Evolutionary conservation across 2,888 invertebrate species (phyloP), one percentile per base, ranked within the genome.

Genomic region (Drepanosiphum platanoidis): DNA sequence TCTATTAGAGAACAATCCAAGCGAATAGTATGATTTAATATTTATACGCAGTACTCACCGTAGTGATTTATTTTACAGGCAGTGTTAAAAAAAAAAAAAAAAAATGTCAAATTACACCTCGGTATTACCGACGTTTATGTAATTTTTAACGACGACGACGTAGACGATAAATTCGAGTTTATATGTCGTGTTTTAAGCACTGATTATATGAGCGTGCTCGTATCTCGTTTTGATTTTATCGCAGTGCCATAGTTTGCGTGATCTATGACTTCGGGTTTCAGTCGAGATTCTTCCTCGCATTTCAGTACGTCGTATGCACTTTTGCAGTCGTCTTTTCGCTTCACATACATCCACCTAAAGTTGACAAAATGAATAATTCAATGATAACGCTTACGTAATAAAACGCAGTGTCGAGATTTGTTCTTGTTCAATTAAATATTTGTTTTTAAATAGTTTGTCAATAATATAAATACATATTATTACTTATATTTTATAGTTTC

Each of bases 321-420:
- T 68, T 46, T 22, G 5, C 11, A n/a, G 22, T 71, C 39, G 27
- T 1, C 15, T 70, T 52, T 80, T 70, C 66, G 66, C 42, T 42
- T 32, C 42, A 46, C 13, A 13, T 79, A 66, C 42, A 79, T 22
- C 78, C 78, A 79, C 32, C 78, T 79, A 66, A 66, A 66, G 8
- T 39, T 0, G 61, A 22, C 2, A 61, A 61, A 39, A 8, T 36
- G 8, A 18, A 27, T n/a, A 36, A 27, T 3, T 39, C 18, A 52
- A 77, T 2, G 13, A 27, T 36, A 9, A 46, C 30, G 9, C n/a
- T 36, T 9, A 15, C 27, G 61, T 18, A 8, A n/a, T 9, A n/a
- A 1, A 61, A 2, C 4, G 3, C 18, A n/a, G 1, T 15, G 3
- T 4, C 15, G 9, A 5, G 9, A 61, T 27, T 2, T 61, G 22